Base-by-base conservation (phyloP, 1,140 invertebrate species). In the Acromyrmex charruanus region DNA sequence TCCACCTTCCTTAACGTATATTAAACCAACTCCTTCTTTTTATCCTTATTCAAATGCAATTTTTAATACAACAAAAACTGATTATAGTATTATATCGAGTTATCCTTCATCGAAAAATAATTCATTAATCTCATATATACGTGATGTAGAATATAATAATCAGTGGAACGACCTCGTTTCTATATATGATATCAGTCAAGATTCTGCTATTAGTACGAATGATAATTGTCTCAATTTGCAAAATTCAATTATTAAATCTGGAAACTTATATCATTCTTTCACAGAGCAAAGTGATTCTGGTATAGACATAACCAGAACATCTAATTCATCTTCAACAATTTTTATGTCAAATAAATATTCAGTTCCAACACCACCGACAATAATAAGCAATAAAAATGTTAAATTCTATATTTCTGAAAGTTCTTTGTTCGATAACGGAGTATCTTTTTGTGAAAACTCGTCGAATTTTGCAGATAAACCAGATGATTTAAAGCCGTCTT, bases 131-230 rank as follows among this genome's bases (percentile, higher is more conserved):
- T 53, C 31, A 10, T 68, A 69, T 4, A 31, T 44, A 14, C 6
- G 82, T 53, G 59, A 84, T 71, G 1, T 18, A 14, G 85, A 90
- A 68, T 51, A 79, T 53, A 85, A 35, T 75, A 51, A 44, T 12
- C 66, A 49, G 3, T 63, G 31, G 28, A 80, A 39, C 35, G 53
- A 86, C 21, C 59, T 75, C 1, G 35, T 85, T 21, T 18, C 68
- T 53, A 66, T 39, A 39, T 39, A 81, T 66, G 84, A 88, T 80
- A 69, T 69, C 28, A 93, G 88, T 74, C 82, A 90, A 31, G 93
- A 93, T 86, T 94, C 93, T 4, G 93, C 87, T 10, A 92, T 94
- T 77, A 92, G 35, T 72, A 93, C 93, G 87, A 87, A 93, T 65
- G 86, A 90, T 88, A 82, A 90, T 79, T 91, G 74, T 25, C 86